Percentiles rank a stretch among this genome's conserved stretches.
Conservation (phyloP, 1,140 invertebrate species). For the Euglossa dilemma region DNA sequence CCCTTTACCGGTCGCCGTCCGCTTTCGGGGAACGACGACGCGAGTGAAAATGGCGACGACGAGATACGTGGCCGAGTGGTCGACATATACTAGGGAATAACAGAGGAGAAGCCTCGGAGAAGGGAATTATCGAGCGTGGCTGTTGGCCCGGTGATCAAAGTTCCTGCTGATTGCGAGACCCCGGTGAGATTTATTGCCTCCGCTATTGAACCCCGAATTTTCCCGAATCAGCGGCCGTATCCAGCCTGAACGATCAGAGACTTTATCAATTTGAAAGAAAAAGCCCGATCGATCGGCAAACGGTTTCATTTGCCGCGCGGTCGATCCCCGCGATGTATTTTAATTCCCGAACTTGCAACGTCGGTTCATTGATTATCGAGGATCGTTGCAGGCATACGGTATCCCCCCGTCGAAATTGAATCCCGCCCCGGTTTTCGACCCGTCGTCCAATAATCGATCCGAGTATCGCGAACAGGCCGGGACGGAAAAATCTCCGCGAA, state of each 20-base stretch:
- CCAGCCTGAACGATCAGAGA: neutral
- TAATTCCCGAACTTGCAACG: conserved; percentile 10
- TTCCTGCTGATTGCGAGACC: neutral
- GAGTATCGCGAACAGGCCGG: conserved; percentile 16
- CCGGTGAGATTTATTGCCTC: conserved; percentile 9
- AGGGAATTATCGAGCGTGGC: neutral
- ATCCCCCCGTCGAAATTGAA: conserved; percentile 36
- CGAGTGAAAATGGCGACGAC: neutral
- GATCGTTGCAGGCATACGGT: conserved; percentile 19
- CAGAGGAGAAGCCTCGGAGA: too few species aligned
- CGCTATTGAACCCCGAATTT: neutral
- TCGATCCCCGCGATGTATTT: neutral
- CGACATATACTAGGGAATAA: too few species aligned
- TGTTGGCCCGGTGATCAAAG: neutral
- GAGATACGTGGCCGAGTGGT: neutral
- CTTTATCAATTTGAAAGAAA: neutral
- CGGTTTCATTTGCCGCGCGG: neutral
- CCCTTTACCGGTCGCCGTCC: too few species aligned
- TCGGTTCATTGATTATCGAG: conserved; percentile 31
- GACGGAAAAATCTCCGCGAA: conserved; percentile 20
- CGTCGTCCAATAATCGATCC: conserved; percentile 18
- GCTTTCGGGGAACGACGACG: too few species aligned
- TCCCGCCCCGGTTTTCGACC: neutral
- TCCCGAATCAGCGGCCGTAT: neutral
- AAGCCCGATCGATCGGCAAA: neutral